Conservation (phyloP, 92 coral and sea anemone genomes). For the Chrysogorgia sp. region DNA sequence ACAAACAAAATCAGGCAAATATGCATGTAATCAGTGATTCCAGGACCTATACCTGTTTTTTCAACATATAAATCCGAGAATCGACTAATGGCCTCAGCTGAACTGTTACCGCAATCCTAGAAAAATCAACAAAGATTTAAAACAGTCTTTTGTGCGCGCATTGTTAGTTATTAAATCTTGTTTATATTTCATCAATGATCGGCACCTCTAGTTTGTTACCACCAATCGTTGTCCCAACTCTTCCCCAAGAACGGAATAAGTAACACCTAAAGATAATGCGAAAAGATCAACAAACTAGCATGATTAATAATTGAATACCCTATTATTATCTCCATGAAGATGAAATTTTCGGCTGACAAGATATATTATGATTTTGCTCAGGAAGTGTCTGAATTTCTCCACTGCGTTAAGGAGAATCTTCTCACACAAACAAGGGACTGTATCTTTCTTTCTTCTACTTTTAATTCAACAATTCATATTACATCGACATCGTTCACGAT, state of each 20-base stretch:
- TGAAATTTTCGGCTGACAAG: too few relatives aligned
- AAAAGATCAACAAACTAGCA: not conserved
- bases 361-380: too few relatives aligned
- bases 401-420: too few relatives aligned
- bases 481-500: too few relatives aligned
- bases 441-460: too few relatives aligned
- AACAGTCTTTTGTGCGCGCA: not conserved
- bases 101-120: slow-evolving; percentile 51
- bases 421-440: too few relatives aligned
- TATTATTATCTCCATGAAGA: too few relatives aligned
- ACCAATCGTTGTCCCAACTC: slow-evolving; percentile 95
- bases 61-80: slow-evolving; percentile 79
- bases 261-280: slow-evolving; percentile 76
- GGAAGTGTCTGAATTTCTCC: too few relatives aligned
- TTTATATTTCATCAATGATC: not conserved
- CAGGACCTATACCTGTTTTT: slow-evolving; percentile 98
- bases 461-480: too few relatives aligned
- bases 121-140: slow-evolving; percentile 16
- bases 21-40: not conserved
- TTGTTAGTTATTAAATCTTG: not conserved
- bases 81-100: slow-evolving; percentile 60
- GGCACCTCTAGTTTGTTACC: slow-evolving; percentile 90
- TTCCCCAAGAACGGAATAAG: slow-evolving; percentile 97
- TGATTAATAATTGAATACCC: too few relatives aligned
- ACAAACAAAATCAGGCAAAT: not conserved